phyloP scores from a whole-genome alignment of 2,888 invertebrate genomes.

The Mimachlamys varia region DNA sequence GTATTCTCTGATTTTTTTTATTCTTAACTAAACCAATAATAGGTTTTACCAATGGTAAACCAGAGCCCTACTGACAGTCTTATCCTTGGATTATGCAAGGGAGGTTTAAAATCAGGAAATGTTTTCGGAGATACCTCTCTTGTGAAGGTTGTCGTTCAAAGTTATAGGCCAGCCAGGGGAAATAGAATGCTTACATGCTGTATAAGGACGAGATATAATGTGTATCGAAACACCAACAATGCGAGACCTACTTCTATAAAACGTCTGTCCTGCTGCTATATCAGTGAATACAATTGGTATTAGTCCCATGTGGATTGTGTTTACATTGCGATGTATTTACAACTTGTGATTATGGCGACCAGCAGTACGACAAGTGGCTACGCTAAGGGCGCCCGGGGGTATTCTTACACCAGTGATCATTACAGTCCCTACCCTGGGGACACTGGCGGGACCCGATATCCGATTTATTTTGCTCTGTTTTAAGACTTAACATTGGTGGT shows the following conservation, averaged over 20 bases:
- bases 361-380: not conserved
- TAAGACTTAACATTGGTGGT: not conserved
- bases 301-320: not conserved
- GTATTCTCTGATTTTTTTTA: too few relatives aligned
- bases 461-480: not conserved
- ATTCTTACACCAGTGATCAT: not conserved
- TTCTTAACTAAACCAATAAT: too few relatives aligned
- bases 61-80: too few relatives aligned
- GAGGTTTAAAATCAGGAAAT: too few relatives aligned
- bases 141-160: too few relatives aligned
- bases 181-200: too few relatives aligned
- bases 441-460: too few relatives aligned
- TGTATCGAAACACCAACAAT: not conserved
- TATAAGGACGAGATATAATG: too few relatives aligned
- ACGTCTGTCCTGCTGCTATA: not conserved
- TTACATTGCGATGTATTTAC: not conserved
- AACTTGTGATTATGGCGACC: not conserved
- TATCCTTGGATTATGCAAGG: too few relatives aligned
- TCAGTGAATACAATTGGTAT: not conserved
- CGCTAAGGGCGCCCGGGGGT: not conserved
- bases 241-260: not conserved
- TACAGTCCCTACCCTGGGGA: not conserved
- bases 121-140: too few relatives aligned
- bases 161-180: too few relatives aligned
- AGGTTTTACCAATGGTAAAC: too few relatives aligned